Base-by-base conservation (phyloP, 2,888 invertebrate species). In the Biston betularia region DNA sequence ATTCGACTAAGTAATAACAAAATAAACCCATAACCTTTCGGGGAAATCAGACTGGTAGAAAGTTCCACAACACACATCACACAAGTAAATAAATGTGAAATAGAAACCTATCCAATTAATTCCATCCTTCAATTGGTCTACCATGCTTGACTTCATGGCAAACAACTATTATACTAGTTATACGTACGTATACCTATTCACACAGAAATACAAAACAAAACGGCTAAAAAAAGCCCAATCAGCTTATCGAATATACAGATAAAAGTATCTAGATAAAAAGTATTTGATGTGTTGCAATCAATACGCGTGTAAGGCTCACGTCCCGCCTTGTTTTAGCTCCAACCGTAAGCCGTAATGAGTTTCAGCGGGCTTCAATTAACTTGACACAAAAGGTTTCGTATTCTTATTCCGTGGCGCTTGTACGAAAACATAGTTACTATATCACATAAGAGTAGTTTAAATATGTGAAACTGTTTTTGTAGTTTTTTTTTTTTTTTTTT, bases 301-400 rank as follows among this genome's bases (percentile, higher is more conserved):
- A 69, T 61, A 57, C 60, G 42, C 40, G 56, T 56, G 62, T 63
- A 53, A 62, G 56, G 65, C 64, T 64, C 48, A 49, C 68, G 57
- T 58, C 53, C 40, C 46, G 45, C 53, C 48, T 45, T 60, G n/a
- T 56, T 61, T 48, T 57, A 35, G 48, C 45, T 57, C 33, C 56
- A 48, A 48, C 48, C 52, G 58, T 48, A 56, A 50, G 15, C 59
- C 15, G 65, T 65, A 65, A 65, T 66, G 55, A 58, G 48, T 63
- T 63, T 62, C 55, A 52, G 54, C 11, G 56, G 54, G 50, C 62
- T 63, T 69, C 63, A 63, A 69, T 65, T 63, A 52, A 65, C 59
- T 65, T 60, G 48, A 38, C 56, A 62, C 62, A 69, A 62, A 65
- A 69, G 65, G 58, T 55, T 59, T 59, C 52, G 58, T 53, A 50